A percentile compares a stretch with the other conserved stretches of the same genome.
These are phyloP conservation scores for Leptodactylus fuscus DNA, from an alignment of 2,113 vertebrate species.

Conservation along the genomic window DNA sequence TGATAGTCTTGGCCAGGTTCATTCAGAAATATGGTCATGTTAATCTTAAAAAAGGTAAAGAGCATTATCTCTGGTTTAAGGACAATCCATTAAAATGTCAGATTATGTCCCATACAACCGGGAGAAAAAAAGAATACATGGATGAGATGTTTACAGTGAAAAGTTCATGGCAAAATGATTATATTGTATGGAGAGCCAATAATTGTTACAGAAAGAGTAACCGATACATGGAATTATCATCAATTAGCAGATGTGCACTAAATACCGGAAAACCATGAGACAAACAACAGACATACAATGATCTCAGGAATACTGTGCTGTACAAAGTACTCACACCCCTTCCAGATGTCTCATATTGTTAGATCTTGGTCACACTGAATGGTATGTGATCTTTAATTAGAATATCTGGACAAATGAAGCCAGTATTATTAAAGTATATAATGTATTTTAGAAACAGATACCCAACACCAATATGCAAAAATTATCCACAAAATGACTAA, in stretches of 20 bases:
- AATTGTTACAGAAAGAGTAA: background rate
- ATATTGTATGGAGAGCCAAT: background rate
- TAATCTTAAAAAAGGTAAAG: background rate
- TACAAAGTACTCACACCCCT: background rate
- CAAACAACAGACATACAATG: background rate
- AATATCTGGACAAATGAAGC: background rate
- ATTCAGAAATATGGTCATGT: background rate
- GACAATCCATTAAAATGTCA: background rate
- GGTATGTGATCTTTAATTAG: background rate
- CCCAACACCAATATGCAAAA: background rate
- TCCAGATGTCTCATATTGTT: background rate
- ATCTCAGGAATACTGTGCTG: background rate
- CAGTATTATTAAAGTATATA: background rate
- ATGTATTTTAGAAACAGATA: background rate
- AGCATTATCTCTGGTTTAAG: background rate
- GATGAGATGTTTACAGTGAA: background rate
- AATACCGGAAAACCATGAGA: conserved; percentile 17
- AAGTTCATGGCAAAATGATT: conserved; percentile 8
- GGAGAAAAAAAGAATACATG: background rate
- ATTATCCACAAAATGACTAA: background rate
- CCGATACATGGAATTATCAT: conserved; percentile 9
- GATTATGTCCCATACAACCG: background rate
- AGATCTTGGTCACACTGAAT: background rate
- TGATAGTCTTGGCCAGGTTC: background rate
- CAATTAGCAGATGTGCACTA: conserved; percentile 4